Evolutionary conservation across 2,797 vertebrate genomes (phyloP).

Genomic region (Lutra lutra): DNA sequence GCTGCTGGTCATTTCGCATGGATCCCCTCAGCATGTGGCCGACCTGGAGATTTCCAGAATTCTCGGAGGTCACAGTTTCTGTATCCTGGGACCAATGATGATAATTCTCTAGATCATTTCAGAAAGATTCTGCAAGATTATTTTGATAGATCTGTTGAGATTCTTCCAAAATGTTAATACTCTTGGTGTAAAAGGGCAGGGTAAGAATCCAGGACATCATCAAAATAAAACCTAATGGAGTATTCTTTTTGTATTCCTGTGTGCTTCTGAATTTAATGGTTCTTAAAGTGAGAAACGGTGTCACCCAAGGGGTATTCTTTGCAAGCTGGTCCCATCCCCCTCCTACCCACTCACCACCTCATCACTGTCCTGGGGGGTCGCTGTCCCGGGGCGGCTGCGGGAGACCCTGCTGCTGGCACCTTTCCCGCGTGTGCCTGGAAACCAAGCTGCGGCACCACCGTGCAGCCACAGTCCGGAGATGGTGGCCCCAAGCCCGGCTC

Average conservation of each 20-base stretch:
- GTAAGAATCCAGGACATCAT: neutral
- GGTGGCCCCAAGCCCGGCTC: neutral
- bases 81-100: neutral
- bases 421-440: neutral
- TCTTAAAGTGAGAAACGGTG: neutral
- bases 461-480: accelerated
- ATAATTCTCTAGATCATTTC: neutral
- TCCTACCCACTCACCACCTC: neutral
- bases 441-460: neutral
- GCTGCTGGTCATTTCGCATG: neutral
- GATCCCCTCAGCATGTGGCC: neutral
- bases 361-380: neutral
- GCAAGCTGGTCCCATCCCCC: neutral
- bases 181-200: neutral
- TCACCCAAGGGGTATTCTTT: neutral
- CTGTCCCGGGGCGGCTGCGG: neutral
- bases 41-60: neutral
- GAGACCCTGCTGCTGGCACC: too few species aligned
- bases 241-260: neutral
- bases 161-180: neutral
- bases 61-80: neutral
- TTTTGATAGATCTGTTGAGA: neutral
- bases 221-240: constrained; percentile 46
- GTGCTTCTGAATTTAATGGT: constrained; percentile 15
- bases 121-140: neutral